phyloP scores from a whole-genome alignment of 2,113 vertebrate genomes.

The Mugil cephalus region DNA sequence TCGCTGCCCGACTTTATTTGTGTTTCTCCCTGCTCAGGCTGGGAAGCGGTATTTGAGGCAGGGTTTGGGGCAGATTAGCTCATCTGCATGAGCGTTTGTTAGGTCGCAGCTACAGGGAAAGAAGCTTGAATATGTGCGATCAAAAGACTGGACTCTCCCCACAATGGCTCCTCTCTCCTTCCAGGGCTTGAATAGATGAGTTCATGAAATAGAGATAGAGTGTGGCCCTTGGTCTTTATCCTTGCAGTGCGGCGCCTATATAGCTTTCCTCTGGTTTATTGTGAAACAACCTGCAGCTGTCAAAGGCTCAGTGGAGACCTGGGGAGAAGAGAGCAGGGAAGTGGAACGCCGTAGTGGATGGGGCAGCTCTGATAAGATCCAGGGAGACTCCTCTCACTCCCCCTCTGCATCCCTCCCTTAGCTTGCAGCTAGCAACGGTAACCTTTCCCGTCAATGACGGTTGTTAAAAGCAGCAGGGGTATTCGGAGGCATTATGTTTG shows the following conservation, averaged over 20 bases:
- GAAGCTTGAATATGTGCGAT: conserved; percentile 22
- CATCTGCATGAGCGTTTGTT: conserved; percentile 44
- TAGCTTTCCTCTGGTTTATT: conserved; percentile 38
- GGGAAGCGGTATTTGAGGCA: background rate
- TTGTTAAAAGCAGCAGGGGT: conserved; percentile 48
- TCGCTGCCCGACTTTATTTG: conserved; percentile 43
- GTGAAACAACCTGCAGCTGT: conserved; percentile 66
- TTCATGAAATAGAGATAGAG: conserved; percentile 47
- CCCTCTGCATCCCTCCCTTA: background rate
- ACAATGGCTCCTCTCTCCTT: conserved; percentile 27
- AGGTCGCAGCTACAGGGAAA: conserved; percentile 19
- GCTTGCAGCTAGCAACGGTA: conserved; percentile 41
- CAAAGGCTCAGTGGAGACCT: conserved; percentile 50
- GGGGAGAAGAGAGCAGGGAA: conserved; percentile 49
- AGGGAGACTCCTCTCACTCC: conserved; percentile 52
- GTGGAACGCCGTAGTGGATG: conserved; percentile 56
- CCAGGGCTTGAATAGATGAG: conserved; percentile 31
- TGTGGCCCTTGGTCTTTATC: conserved; percentile 34
- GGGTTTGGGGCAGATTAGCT: conserved; percentile 44
- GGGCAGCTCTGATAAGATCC: conserved; percentile 64
- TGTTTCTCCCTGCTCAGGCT: conserved; percentile 5
- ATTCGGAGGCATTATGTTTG: conserved; percentile 60
- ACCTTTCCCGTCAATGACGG: conserved; percentile 66
- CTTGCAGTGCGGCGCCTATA: conserved; percentile 28
- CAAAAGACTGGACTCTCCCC: conserved; percentile 22